Evolutionary conservation across 2,797 vertebrate genomes (phyloP), one percentile per base, ranked within the genome.

Genomic region (Falco rusticolus): DNA sequence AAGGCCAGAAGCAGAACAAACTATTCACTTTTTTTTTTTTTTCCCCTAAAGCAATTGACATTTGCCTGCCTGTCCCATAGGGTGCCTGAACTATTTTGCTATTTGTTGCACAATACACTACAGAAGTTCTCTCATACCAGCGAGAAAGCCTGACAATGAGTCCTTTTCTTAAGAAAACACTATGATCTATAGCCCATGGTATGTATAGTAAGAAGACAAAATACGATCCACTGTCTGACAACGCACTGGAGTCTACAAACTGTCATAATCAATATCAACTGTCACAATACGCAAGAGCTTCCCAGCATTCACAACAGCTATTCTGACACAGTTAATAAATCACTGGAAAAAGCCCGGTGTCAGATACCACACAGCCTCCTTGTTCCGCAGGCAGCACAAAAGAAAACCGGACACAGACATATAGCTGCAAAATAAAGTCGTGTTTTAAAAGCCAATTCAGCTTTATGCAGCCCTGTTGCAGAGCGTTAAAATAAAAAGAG

Each of bases 321-420:
- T 93, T 96, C 96, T 97, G 97, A 97, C 97, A 97, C 87, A 95
- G 66, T 97, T 96, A 98, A 97, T 97, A 97, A 97, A 97, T 97
- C 96, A 97, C 96, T 93, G 97, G 95, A 97, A 97, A 98, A 97
- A 97, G 90, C 79, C 92, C 13, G 13, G 94, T 94, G 92, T 96
- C 92, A 80, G 94, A 94, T 92, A 96, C 93, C 84, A 97, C 91
- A 96, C 86, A 96, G 97, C 72, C 89, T 83, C 92, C 92, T 96
- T 96, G 94, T 97, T 95, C 88, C 22, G 1, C 50, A 71, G 71
- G 72, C 81, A 83, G 84, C 89, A 97, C 95, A 97, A 97, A 96
- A 96, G 95, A 91, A 95, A 97, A 88, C 77, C 8, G 13, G 86
- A 74, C 87, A 80, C 70, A 74, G 90, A 88, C 60, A 6, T 87